phyloP scores from a whole-genome alignment of 2,888 invertebrate species.

The Mythimna pallens region DNA sequence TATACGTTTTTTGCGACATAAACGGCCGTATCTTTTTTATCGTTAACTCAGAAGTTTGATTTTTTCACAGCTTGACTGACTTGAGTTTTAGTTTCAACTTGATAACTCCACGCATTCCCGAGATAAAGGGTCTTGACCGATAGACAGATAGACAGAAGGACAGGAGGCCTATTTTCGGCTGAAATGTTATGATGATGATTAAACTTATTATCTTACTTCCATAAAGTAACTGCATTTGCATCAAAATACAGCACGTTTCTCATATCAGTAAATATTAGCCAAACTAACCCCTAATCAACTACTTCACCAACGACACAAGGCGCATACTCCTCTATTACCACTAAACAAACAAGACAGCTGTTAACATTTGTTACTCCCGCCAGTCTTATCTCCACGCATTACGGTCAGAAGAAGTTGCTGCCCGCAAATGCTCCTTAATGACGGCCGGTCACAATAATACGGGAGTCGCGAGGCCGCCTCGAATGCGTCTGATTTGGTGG shows the following conservation, averaged over 20 bases:
- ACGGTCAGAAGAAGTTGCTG: constrained; percentile 76
- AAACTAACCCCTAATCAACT: constrained; percentile 13
- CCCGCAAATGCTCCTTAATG: constrained; percentile 85
- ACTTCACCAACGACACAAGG: constrained; percentile 6
- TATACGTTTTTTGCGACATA: too few relatives aligned
- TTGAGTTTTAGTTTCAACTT: too few relatives aligned
- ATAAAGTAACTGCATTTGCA: too few relatives aligned
- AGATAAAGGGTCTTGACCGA: too few relatives aligned
- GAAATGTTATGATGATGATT: too few relatives aligned
- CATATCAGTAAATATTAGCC: neutral
- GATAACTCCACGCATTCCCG: too few relatives aligned
- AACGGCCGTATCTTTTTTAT: too few relatives aligned
- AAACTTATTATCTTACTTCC: too few relatives aligned
- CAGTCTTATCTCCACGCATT: constrained; percentile 68
- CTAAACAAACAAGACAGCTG: constrained; percentile 59
- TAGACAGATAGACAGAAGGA: too few relatives aligned
- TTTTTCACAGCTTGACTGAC: too few relatives aligned
- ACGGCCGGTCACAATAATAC: constrained; percentile 79
- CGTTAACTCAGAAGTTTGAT: too few relatives aligned
- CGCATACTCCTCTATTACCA: constrained; percentile 23
- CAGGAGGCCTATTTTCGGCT: too few relatives aligned
- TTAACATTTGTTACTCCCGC: constrained; percentile 54
- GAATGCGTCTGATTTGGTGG: constrained; percentile 79
- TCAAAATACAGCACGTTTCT: neutral
- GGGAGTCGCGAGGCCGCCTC: constrained; percentile 68